Base-by-base conservation (phyloP, 2,888 invertebrate genomes). In the Lycia hirtaria region DNA sequence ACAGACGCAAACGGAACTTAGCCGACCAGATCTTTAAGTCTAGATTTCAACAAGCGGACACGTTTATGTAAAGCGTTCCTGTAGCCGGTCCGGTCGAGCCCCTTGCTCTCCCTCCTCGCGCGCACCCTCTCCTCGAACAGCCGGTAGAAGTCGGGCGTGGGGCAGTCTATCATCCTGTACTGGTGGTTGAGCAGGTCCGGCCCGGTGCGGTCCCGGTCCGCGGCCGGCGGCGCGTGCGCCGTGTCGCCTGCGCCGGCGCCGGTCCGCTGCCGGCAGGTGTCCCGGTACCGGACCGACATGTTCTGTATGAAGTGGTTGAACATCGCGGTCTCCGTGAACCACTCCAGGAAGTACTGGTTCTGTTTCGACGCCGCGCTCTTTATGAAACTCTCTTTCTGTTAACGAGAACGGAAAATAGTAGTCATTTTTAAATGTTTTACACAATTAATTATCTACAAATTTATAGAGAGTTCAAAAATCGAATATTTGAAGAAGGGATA, bases 251-350 rank as follows among this genome's bases (percentile, higher is more conserved):
- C n/a, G n/a, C n/a, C n/a, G n/a, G n/a, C n/a, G n/a, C n/a, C n/a
- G n/a, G n/a, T n/a, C n/a, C n/a, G n/a, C 19, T 54, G 50, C 6
- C 60, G 49, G 10, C 69, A 69, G 2, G 65, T 62, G 26, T 67
- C 67, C 17, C 69, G 64, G 60, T 72, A 74, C 14, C 74, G 57
- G 0, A 69, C 66, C 0, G 85, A 80, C 88, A 90, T 88, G 74
- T 93, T 92, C 66, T 94, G 93, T 49, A 95, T 92, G 81, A 96
- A 97, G 45, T 95, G 93, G 61, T 95, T 94, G 81, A 97, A 97
- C 96, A 97, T 96, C 0, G 96, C 95, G 0, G 97, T 97, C 78
- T 97, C 96, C 0, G 95, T 94, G 84, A 97, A 97, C 97, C 97
- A 97, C 67, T 96, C 96, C 0, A 97, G 88, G 81, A 97, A 97